These are phyloP conservation scores for Urocyon cinereoargenteus DNA, from an alignment of 2,797 vertebrate species.

Conservation along the genomic window DNA sequence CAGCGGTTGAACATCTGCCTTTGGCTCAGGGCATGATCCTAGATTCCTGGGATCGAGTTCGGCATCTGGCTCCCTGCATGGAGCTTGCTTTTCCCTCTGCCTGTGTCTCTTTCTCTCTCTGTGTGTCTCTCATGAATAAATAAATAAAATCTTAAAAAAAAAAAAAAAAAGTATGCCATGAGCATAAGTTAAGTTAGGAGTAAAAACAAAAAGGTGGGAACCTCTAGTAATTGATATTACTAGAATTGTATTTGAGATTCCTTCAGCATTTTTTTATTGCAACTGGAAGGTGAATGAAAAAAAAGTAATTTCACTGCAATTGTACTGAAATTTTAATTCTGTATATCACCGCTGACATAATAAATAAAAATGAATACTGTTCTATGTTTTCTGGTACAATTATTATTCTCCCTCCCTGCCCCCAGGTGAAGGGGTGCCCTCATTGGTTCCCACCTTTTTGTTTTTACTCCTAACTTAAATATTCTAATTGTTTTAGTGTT, in stretches of 20 bases:
- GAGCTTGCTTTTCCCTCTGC: too few species aligned
- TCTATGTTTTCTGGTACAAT: neutral
- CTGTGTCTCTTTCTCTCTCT: too few species aligned
- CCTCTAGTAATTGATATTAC: neutral
- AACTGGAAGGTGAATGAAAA: slow-evolving; percentile 26
- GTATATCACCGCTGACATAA: neutral
- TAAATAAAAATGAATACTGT: neutral
- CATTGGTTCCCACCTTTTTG: neutral
- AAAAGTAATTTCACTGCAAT: neutral
- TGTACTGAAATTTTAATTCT: slow-evolving; percentile 36
- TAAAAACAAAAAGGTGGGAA: too few species aligned
- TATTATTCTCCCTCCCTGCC: neutral
- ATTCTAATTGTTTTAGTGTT: neutral
- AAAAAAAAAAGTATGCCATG: neutral
- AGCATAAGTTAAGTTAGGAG: too few species aligned
- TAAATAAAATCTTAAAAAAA: too few species aligned
- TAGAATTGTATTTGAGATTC: neutral
- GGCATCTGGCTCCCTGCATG: too few species aligned
- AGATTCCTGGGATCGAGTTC: too few species aligned
- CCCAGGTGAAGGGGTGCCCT: neutral
- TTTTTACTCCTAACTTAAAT: slow-evolving; percentile 24
- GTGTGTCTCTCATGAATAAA: too few species aligned
- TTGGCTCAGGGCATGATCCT: too few species aligned
- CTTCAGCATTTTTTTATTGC: slow-evolving; percentile 20
- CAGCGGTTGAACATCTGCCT: too few species aligned